phyloP scores from a whole-genome alignment of 2,113 vertebrate genomes.

The Pterophyllum scalare region DNA sequence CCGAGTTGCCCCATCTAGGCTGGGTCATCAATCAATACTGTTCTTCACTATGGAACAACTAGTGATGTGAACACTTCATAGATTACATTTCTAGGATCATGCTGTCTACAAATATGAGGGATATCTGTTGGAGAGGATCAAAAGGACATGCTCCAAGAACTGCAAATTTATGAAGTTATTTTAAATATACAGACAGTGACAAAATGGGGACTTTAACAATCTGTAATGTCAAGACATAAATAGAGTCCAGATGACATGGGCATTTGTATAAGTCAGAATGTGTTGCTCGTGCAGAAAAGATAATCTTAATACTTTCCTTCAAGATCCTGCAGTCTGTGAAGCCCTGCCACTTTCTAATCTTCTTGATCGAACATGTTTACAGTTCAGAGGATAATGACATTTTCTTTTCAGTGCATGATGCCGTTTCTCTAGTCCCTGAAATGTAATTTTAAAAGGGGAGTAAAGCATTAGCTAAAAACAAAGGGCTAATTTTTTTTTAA shows the following conservation, averaged over 20 bases:
- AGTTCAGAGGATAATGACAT: not conserved
- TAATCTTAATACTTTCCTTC: not conserved
- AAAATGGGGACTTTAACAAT: not conserved
- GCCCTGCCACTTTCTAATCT: not conserved
- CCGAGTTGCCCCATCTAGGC: not conserved
- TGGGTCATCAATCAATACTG: not conserved
- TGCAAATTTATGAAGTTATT: not conserved
- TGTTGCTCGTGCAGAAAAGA: not conserved
- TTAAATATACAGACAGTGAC: not conserved
- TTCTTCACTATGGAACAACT: not conserved
- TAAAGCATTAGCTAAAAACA: not conserved
- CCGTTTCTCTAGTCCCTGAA: slow-evolving; percentile 9
- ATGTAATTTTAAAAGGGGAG: slow-evolving; percentile 3
- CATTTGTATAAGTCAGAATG: not conserved
- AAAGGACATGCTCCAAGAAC: not conserved
- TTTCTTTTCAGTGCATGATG: not conserved
- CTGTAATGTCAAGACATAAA: not conserved
- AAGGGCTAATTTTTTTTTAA: not conserved
- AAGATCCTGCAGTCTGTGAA: slow-evolving; percentile 1
- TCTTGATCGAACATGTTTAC: not conserved
- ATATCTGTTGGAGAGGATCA: not conserved
- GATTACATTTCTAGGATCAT: not conserved
- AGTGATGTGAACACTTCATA: not conserved
- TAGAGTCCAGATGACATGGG: not conserved
- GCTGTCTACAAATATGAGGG: not conserved